Conservation (phyloP, 1,140 invertebrate genomes). For the Drosophila insularis region DNA sequence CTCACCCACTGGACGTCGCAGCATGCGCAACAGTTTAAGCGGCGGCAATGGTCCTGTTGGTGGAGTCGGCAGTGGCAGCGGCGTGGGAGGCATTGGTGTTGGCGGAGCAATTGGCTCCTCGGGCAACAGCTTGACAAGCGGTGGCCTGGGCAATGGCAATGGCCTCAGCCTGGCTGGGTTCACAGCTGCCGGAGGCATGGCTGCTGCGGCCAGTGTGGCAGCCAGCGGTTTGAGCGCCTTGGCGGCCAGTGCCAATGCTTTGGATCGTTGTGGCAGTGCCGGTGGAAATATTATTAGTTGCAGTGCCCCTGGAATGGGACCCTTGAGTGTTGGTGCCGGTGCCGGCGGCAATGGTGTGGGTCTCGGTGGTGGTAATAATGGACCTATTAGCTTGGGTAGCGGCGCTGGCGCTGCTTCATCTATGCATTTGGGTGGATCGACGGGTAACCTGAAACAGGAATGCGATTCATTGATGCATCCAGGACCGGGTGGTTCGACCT, state of each 20-base stretch:
- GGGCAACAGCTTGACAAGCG: conserved; percentile 27
- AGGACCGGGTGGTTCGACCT: conserved; percentile 64
- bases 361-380: conserved; percentile 53
- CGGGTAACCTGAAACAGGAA: conserved; percentile 76
- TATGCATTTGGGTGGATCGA: conserved; percentile 66
- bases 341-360: conserved; percentile 36
- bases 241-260: conserved; percentile 61
- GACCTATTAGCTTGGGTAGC: conserved; percentile 64
- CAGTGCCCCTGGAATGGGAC: conserved; percentile 39
- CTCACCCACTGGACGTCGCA: conserved; percentile 70
- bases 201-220: conserved; percentile 61
- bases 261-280: conserved; percentile 71
- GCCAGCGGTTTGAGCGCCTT: conserved; percentile 61
- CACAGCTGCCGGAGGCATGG: conserved; percentile 60
- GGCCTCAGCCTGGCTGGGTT: conserved; percentile 60
- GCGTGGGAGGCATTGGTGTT: conserved; percentile 34
- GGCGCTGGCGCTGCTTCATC: conserved; percentile 64
- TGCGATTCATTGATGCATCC: conserved; percentile 82
- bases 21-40: conserved; percentile 81
- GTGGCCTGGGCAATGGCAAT: conserved; percentile 57
- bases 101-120: conserved; percentile 28
- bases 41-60: conserved; percentile 51
- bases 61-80: conserved; percentile 27
- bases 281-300: conserved; percentile 76
- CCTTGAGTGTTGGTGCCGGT: conserved; percentile 42